Base-by-base conservation (phyloP, 1,140 invertebrate species). In the Apis dorsata region DNA sequence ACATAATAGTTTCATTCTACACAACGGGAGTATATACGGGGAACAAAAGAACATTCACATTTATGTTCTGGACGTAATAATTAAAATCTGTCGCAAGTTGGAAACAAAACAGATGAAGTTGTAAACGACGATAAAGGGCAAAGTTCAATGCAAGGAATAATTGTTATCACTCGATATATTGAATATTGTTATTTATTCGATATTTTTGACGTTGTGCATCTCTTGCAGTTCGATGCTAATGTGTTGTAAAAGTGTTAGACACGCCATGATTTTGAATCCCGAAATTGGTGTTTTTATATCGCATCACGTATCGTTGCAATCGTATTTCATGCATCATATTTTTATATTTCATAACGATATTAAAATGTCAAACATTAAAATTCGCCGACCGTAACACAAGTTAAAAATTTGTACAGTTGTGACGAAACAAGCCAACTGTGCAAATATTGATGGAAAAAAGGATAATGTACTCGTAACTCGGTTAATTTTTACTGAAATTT, bases 91-190 rank as follows among this genome's bases (percentile, higher is more conserved):
- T 21, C 15, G 70, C 24, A 21, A 44, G 34, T 44, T 44, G 24
- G 10, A 10, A 7, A 3, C 17, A 72, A 72, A 57, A 10, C 70
- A 7, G 70, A 57, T 57, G 70, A 28, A 72, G 70, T 24, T 57
- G 70, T 34, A 57, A 44, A 44, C 5, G 34, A 34, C n/a, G 21
- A 57, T 9, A n/a, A 57, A 34, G 9, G 70, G 53, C 53, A 57
- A 28, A 57, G 53, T 72, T 72, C 70, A 21, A 72, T 57, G 24
- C 11, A 24, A 34, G 70, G 17, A 57, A 34, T 72, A 55, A 72
- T 72, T 28, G 19, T 57, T 28, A 72, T 28, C 24, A 17, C 9
- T 10, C 15, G 12, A 15, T 7, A 21, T 19, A 44, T 13, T 19
- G 24, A 72, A 55, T 72, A 53, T 28, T 28, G 28, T 72, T 57